Percentiles rank a stretch among this genome's conserved stretches.
Conservation (phyloP, 2,888 invertebrate species). For the Mycogona germanica region DNA sequence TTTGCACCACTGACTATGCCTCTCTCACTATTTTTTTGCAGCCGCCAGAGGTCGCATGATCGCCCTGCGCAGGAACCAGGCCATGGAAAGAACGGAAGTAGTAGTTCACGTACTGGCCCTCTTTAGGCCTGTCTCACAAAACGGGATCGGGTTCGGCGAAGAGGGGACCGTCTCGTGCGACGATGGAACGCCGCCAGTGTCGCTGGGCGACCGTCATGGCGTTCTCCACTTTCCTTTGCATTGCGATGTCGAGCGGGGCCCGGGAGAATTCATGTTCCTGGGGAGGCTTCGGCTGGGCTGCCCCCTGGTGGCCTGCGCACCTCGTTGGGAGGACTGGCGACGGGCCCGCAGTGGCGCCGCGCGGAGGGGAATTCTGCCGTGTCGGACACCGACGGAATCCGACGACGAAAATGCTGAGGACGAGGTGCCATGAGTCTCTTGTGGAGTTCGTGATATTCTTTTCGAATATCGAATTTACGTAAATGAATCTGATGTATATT, state of each 20-base stretch:
- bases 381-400: background rate
- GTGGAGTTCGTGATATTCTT: too few species aligned
- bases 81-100: constrained; percentile 52
- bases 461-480: too few species aligned
- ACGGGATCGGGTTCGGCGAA: background rate
- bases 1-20: background rate
- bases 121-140: constrained; percentile 35
- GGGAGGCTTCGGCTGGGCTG: constrained; percentile 54
- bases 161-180: too few species aligned
- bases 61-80: constrained; percentile 49
- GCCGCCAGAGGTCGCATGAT: constrained; percentile 56
- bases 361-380: background rate
- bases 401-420: too few species aligned
- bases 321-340: constrained; percentile 53
- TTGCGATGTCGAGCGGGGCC: constrained; percentile 57
- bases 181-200: too few species aligned
- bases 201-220: too few species aligned
- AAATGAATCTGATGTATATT: too few species aligned
- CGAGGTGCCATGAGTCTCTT: too few species aligned
- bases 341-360: constrained; percentile 45
- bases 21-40: constrained; percentile 33
- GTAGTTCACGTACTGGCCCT: constrained; percentile 53
- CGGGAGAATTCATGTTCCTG: constrained; percentile 65
- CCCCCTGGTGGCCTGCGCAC: constrained; percentile 56
- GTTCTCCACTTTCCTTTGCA: constrained; percentile 46